Base-by-base conservation (phyloP, 2,888 invertebrate species). In the Diloba caeruleocephala region DNA sequence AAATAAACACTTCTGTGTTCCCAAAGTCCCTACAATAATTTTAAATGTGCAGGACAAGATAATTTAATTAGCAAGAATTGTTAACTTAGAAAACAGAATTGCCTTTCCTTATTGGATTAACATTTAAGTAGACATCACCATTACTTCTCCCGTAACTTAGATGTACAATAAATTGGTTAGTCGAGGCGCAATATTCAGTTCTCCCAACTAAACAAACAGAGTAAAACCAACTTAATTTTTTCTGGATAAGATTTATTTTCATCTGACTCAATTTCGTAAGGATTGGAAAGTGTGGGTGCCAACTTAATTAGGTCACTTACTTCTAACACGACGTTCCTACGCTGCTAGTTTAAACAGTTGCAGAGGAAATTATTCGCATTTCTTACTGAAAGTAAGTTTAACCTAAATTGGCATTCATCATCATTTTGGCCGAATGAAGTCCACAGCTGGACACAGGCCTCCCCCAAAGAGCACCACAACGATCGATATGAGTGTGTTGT, bases 281-380 rank as follows among this genome's bases (percentile, higher is more conserved):
- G 65, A 73, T 72, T 68, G 62, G 69, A 71, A 75, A 77, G 67
- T 73, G 68, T 71, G 66, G 69, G 69, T 60, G 73, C 61, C 61
- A 74, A 78, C 74, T 70, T 78, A 83, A 84, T 82, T 84, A 81
- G 77, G 79, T 74, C 75, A 80, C 75, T 83, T 77, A 76, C 71
- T 73, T 71, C 63, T 61, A 68, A 70, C 68, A 65, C 56, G 58
- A 72, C 75, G 72, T 71, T 72, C 64, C 23, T 31, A 32, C 10
- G 64, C 51, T 68, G 67, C 71, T 74, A 67, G 67, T 55, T 63
- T 33, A 46, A 68, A 66, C 70, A 67, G 71, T 70, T 72, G 46
- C 49, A 48, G 50, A 33, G 13, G 29, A 39, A 51, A 28, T 58
- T 58, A 52, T 53, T 54, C 32, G 45, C 38, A 45, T 46, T 43